These are phyloP conservation scores for Hylomyscus alleni DNA, from an alignment of 2,797 vertebrate genomes.

Conservation along the genomic window DNA sequence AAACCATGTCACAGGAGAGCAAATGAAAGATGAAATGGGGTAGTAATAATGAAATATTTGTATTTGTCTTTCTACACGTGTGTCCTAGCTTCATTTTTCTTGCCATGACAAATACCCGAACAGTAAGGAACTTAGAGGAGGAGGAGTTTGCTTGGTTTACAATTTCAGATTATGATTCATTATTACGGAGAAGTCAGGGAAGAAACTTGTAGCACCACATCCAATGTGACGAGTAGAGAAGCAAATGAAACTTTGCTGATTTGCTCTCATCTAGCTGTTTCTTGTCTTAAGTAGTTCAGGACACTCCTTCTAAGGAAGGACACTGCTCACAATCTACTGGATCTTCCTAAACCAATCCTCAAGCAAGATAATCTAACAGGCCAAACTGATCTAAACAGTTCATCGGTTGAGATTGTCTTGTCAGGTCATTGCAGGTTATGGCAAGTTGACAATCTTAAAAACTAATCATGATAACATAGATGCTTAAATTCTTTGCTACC, in stretches of 20 bases:
- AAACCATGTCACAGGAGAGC: constrained; percentile 39
- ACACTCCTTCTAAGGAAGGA: background rate
- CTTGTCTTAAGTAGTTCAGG: background rate
- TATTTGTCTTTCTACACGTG: background rate
- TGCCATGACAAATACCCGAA: background rate
- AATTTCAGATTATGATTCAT: background rate
- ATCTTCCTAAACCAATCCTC: background rate
- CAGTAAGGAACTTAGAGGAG: background rate
- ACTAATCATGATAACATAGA: background rate
- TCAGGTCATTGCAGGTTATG: background rate
- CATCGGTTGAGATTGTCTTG: background rate
- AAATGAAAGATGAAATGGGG: constrained; percentile 7
- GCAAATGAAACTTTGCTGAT: background rate
- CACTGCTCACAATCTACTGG: background rate
- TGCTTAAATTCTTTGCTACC: background rate
- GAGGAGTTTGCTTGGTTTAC: background rate
- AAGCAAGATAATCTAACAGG: background rate
- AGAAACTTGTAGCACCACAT: background rate
- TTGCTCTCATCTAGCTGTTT: background rate
- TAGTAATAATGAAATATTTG: constrained; percentile 17
- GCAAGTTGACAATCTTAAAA: background rate
- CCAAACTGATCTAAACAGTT: background rate
- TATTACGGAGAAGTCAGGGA: background rate
- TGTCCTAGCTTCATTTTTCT: background rate
- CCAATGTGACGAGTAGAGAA: background rate